Evolutionary conservation across 2,113 vertebrate genomes (phyloP), one percentile per base, ranked within the genome.

Genomic region (Ceuthmochares aereus): DNA sequence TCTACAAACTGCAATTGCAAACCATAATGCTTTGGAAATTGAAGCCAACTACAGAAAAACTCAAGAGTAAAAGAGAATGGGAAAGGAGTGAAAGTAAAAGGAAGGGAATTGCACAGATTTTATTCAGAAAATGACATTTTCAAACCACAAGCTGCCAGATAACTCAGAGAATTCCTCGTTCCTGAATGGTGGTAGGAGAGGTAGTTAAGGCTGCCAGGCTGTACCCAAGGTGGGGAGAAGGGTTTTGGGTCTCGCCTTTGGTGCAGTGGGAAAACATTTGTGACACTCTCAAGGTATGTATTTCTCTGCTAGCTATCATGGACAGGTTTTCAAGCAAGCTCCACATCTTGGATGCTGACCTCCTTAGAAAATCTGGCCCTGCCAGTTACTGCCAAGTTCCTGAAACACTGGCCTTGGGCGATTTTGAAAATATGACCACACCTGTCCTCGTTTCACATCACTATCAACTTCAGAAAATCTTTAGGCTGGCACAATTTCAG

Each of bases 331-430:
- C 75, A 62, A 0, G 8, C 51, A 9, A 63, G 59, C 36, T 69
- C 22, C 52, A 20, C 56, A 30, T 74, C 82, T 52, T 83, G 75
- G 89, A 62, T 74, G 84, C 74, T 88, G 93, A 93, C 89, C 93
- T 95, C 80, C 81, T 85, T 85, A 40, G 87, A 47, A 93, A 96
- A 95, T 47, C 82, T 81, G 82, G 81, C 92, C 87, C 49, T 62
- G 32, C 37, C 79, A 52, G 37, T 66, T 21, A 82, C 51, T 93
- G 92, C 92, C 93, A 90, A 60, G 68, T n/a, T 78, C 88, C 88
- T 90, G 79, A 88, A 96, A 84, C 88, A 32, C 73, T 93, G 95
- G 85, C 95, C 63, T 10, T 20, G 63, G 88, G 95, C 85, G 0
- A 55, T 89, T 59, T 74, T 52, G 92, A 22, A 74, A 89, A 30